phyloP scores from a whole-genome alignment of 2,113 vertebrate species.

The Zapus hudsonius region DNA sequence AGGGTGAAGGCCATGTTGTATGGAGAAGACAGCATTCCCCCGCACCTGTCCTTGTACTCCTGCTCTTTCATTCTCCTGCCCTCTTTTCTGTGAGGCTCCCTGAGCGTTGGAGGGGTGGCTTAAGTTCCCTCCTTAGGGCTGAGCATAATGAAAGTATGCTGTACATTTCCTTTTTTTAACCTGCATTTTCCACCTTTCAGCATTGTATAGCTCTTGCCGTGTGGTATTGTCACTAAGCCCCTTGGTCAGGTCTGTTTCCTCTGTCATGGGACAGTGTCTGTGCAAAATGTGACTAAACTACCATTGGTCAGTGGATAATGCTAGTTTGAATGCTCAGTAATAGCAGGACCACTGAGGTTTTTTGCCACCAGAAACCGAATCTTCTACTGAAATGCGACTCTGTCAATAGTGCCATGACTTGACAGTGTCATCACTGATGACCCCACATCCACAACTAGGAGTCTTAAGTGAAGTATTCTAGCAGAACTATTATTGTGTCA shows the following conservation, averaged over 20 bases:
- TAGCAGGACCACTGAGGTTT: slow-evolving; percentile 20
- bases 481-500: not conserved
- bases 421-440: not conserved
- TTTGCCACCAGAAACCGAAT: not conserved
- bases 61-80: too few relatives aligned
- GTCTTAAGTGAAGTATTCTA: too few relatives aligned
- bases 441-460: too few relatives aligned
- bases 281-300: slow-evolving; percentile 25
- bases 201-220: slow-evolving; percentile 9
- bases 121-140: too few relatives aligned
- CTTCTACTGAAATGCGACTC: slow-evolving; percentile 45
- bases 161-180: not conserved
- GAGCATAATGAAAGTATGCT: not conserved
- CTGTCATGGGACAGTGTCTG: not conserved
- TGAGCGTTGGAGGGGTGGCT: too few relatives aligned
- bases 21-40: too few relatives aligned
- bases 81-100: too few relatives aligned
- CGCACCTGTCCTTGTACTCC: too few relatives aligned
- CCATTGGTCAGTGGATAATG: not conserved
- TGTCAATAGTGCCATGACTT: slow-evolving; percentile 36
- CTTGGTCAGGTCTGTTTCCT: slow-evolving; percentile 23
- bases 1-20: too few relatives aligned
- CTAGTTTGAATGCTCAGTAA: slow-evolving; percentile 8
- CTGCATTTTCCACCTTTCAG: not conserved
- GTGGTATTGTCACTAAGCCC: not conserved